These are phyloP conservation scores for Entomobrya multifasciata DNA, from an alignment of 2,888 invertebrate species.

Conservation along the genomic window DNA sequence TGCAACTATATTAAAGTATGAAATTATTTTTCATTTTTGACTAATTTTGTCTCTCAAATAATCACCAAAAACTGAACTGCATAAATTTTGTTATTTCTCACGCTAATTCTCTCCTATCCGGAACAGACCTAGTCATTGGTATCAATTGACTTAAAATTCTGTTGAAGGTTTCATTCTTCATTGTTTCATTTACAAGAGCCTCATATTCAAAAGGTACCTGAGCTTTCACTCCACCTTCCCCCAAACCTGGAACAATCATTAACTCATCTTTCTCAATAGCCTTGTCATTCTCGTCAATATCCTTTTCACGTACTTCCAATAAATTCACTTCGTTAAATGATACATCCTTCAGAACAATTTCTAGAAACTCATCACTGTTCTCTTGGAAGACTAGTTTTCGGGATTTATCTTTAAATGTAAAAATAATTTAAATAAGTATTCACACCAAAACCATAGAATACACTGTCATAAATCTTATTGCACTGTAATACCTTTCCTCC, in stretches of 20 bases:
- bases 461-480: too few species aligned
- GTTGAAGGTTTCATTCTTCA: slow-evolving; percentile 17
- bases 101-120: not conserved
- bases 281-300: not conserved
- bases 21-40: not conserved
- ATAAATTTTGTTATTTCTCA: too few species aligned
- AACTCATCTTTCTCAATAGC: not conserved
- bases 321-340: slow-evolving; percentile 72
- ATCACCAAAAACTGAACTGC: too few species aligned
- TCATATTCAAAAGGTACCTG: not conserved
- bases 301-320: not conserved
- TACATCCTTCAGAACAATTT: slow-evolving; percentile 69
- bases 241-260: not conserved
- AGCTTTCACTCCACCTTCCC: not conserved
- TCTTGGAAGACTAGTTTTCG: slow-evolving; percentile 38
- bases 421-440: too few species aligned
- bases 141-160: not conserved
- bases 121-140: not conserved
- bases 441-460: too few species aligned
- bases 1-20: not conserved
- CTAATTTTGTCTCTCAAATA: not conserved
- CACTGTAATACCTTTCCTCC: too few species aligned
- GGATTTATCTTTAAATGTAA: too few species aligned
- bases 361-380: slow-evolving; percentile 75
- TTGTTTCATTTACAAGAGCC: not conserved